Conservation (phyloP, 2,797 vertebrate genomes). For the Amazona ochrocephala region DNA sequence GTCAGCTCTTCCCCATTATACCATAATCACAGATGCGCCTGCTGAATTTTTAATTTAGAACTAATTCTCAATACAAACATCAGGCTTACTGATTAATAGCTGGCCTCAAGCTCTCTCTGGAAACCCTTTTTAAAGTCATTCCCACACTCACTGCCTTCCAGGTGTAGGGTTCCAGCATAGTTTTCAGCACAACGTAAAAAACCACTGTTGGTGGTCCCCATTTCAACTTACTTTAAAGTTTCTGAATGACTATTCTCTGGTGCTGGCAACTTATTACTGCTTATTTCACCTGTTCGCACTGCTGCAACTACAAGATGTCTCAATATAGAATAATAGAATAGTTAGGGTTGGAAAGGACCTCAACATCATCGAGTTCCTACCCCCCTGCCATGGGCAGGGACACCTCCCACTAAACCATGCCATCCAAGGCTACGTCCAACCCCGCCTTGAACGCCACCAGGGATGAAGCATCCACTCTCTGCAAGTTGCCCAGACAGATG, state of each 20-base stretch:
- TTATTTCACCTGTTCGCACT: not conserved
- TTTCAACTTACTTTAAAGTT: not conserved
- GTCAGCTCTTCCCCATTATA: not conserved
- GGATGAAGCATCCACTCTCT: not conserved
- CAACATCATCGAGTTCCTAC: too few species aligned
- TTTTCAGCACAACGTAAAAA: not conserved
- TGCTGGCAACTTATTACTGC: not conserved
- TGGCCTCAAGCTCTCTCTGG: not conserved
- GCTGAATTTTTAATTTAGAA: not conserved
- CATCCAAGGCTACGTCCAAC: too few species aligned
- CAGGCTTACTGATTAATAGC: not conserved
- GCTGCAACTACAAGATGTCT: not conserved
- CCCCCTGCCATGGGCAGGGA: too few species aligned
- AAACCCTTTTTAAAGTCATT: not conserved
- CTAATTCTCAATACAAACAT: not conserved
- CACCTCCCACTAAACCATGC: too few species aligned
- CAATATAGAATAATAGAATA: not conserved
- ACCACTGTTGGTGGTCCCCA: not conserved
- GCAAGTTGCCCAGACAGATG: accelerated
- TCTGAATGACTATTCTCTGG: not conserved
- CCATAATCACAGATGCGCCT: not conserved
- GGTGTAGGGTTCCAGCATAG: not conserved
- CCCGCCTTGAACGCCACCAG: too few species aligned
- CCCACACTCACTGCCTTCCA: not conserved
- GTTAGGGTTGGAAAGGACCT: too few species aligned